These are phyloP conservation scores for Chrysolina oricalcia DNA, from an alignment of 2,888 invertebrate species.

Conservation along the genomic window DNA sequence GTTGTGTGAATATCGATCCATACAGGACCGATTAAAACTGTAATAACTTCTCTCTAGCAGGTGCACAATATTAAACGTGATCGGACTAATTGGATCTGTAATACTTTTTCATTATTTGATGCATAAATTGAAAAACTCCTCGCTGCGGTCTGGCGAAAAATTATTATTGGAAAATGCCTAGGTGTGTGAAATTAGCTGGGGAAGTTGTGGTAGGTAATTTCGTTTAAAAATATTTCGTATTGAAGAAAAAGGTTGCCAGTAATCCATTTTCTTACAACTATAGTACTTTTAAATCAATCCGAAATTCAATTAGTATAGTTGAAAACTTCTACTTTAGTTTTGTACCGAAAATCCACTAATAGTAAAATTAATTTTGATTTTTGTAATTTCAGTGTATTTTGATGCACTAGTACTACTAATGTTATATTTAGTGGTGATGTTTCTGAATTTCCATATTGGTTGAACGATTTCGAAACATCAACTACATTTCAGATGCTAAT, in stretches of 20 bases:
- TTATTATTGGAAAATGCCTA: constrained; percentile 24
- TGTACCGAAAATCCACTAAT: no score
- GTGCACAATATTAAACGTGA: constrained; percentile 31
- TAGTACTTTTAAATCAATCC: background rate
- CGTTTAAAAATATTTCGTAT: background rate
- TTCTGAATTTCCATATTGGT: no score
- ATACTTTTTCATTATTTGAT: constrained; percentile 22
- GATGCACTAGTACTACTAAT: no score
- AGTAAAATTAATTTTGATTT: no score
- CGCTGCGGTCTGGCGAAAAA: constrained; percentile 20
- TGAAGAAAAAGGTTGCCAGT: background rate
- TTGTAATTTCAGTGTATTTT: no score
- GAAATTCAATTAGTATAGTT: background rate
- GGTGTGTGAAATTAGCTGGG: constrained; percentile 23
- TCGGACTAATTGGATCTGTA: constrained; percentile 32
- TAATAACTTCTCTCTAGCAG: constrained; percentile 27
- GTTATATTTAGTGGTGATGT: no score
- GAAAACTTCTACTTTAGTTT: no score
- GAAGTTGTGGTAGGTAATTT: background rate
- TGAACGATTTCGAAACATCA: no score
- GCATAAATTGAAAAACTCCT: constrained; percentile 32
- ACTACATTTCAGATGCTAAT: no score
- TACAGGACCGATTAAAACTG: constrained; percentile 17
- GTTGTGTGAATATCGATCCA: background rate
- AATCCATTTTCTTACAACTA: background rate